Conservation (phyloP, 2,888 invertebrate species). For the Oeneis ivallda region DNA sequence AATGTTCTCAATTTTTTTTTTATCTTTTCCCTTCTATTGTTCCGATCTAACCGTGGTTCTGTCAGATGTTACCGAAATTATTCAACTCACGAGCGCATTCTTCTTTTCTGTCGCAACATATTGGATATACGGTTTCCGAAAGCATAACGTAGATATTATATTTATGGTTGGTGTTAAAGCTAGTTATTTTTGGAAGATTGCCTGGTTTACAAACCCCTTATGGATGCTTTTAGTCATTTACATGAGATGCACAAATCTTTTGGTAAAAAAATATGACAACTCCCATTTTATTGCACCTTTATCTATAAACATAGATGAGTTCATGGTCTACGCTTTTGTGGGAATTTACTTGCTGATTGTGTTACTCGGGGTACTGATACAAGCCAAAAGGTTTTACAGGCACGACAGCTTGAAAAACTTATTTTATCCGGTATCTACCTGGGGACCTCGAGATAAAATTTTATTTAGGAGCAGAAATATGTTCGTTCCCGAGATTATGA, state of each 20-base stretch:
- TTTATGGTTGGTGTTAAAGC: constrained; percentile 75
- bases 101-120: constrained; percentile 64
- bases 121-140: constrained; percentile 67
- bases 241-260: constrained; percentile 44
- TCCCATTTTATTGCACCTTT: constrained; percentile 48
- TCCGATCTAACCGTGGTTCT: constrained; percentile 61
- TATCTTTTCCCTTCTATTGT: constrained; percentile 64
- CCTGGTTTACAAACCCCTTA: constrained; percentile 65
- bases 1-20: constrained; percentile 46
- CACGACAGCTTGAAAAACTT: constrained; percentile 43
- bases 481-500: constrained; percentile 78
- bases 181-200: constrained; percentile 63
- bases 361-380: constrained; percentile 48
- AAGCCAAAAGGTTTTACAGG: constrained; percentile 47
- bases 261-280: constrained; percentile 43
- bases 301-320: constrained; percentile 43
- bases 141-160: constrained; percentile 67
- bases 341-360: constrained; percentile 53
- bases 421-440: constrained; percentile 52
- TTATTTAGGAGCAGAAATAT: constrained; percentile 70
- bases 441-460: constrained; percentile 66
- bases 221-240: constrained; percentile 49
- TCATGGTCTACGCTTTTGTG: constrained; percentile 54
- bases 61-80: constrained; percentile 55
- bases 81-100: constrained; percentile 59